Conservation (phyloP, 2,888 invertebrate genomes). For the Thumatha senex region DNA sequence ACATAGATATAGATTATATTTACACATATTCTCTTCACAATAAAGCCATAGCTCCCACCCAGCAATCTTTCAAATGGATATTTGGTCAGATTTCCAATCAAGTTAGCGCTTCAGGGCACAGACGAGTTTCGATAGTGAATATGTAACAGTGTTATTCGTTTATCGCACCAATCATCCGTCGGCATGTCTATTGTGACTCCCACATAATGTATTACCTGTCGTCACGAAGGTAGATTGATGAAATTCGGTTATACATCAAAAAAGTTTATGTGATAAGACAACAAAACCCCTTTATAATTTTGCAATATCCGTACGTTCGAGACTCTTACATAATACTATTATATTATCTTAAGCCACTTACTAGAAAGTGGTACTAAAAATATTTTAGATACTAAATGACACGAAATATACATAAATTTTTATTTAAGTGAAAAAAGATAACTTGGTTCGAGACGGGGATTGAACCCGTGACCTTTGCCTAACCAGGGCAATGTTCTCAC, state of each 20-base stretch:
- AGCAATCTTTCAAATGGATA: slow-evolving; percentile 9
- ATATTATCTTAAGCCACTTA: too few relatives aligned
- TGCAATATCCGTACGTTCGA: neutral
- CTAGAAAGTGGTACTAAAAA: too few relatives aligned
- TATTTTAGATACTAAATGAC: too few relatives aligned
- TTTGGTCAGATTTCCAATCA: slow-evolving; percentile 23
- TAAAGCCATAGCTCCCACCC: neutral
- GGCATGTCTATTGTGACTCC: slow-evolving; percentile 13
- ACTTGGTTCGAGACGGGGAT: too few relatives aligned
- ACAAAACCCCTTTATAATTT: too few relatives aligned
- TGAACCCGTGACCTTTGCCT: too few relatives aligned
- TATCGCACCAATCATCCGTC: slow-evolving; percentile 20
- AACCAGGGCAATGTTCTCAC: too few relatives aligned
- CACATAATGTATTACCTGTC: slow-evolving; percentile 25
- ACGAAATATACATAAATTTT: too few relatives aligned
- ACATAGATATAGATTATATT: too few relatives aligned
- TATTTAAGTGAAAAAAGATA: too few relatives aligned
- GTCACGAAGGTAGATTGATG: slow-evolving; percentile 11
- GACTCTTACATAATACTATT: too few relatives aligned
- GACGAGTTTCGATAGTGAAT: slow-evolving; percentile 20
- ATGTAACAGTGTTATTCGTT: slow-evolving; percentile 26
- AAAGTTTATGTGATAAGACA: neutral
- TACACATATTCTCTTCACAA: neutral
- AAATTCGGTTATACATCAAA: slow-evolving; percentile 13
- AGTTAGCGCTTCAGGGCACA: slow-evolving; percentile 18